Percentiles rank a stretch among this genome's conserved stretches.
Evolutionary conservation across 2,888 invertebrate species (phyloP).

Genomic region (Heliothis peltigera): DNA sequence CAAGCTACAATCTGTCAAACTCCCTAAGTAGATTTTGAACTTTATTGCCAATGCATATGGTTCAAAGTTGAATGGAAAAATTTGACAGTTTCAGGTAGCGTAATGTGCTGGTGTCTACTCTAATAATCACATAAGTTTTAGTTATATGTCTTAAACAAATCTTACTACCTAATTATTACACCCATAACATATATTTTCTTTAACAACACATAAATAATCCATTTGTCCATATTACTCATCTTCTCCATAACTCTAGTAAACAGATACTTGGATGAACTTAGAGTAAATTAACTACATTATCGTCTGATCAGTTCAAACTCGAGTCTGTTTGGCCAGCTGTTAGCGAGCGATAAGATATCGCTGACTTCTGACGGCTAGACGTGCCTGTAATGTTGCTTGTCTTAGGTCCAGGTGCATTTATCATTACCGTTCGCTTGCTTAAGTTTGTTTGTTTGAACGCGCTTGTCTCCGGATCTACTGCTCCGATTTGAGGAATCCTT

Average conservation of each 20-base stretch:
- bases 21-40: no score
- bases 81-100: no score
- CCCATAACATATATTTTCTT: no score
- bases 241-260: slow-evolving; percentile 17
- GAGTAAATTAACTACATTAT: slow-evolving; percentile 46
- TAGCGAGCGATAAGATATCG: slow-evolving; percentile 30
- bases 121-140: no score
- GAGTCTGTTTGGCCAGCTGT: slow-evolving; percentile 55
- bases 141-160: no score
- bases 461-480: no score
- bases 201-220: neutral
- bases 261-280: slow-evolving; percentile 28
- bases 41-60: no score
- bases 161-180: no score
- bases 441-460: slow-evolving; percentile 9
- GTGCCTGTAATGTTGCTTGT: slow-evolving; percentile 18
- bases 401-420: slow-evolving; percentile 28
- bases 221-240: neutral
- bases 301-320: slow-evolving; percentile 35
- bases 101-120: no score
- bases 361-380: slow-evolving; percentile 28
- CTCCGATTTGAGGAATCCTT: no score
- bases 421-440: slow-evolving; percentile 16
- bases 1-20: no score
- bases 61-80: no score